Conservation (phyloP, 2,113 vertebrate genomes). For the Rissa tridactyla region DNA sequence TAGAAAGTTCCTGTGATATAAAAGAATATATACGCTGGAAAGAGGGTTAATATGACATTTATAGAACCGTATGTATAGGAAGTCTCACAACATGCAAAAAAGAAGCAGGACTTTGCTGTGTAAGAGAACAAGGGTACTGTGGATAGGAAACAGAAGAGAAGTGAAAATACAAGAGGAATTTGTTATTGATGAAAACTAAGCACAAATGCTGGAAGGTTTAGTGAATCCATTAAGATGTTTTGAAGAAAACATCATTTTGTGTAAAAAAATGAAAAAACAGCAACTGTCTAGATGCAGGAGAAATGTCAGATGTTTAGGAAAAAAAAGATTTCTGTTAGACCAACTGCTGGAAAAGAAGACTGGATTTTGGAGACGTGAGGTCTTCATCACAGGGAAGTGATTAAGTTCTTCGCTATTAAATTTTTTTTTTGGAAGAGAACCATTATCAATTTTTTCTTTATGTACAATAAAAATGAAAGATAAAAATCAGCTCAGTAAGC, state of each 20-base stretch:
- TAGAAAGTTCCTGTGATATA: background rate
- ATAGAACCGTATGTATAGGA: accelerated
- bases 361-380: background rate
- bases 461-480: background rate
- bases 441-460: background rate
- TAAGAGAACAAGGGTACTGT: background rate
- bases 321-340: background rate
- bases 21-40: background rate
- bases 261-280: background rate
- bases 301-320: background rate
- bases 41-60: background rate
- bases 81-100: background rate
- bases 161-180: background rate
- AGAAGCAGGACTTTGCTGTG: background rate
- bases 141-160: background rate
- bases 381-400: background rate
- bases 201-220: background rate
- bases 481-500: background rate
- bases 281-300: background rate
- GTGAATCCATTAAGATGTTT: background rate
- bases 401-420: background rate
- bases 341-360: background rate
- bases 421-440: background rate
- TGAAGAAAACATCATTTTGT: background rate
- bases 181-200: background rate